A percentile compares a stretch with the other conserved stretches of the same genome.
phyloP scores from a whole-genome alignment of 2,888 invertebrate genomes.

The Trissolcus brochymenae region DNA sequence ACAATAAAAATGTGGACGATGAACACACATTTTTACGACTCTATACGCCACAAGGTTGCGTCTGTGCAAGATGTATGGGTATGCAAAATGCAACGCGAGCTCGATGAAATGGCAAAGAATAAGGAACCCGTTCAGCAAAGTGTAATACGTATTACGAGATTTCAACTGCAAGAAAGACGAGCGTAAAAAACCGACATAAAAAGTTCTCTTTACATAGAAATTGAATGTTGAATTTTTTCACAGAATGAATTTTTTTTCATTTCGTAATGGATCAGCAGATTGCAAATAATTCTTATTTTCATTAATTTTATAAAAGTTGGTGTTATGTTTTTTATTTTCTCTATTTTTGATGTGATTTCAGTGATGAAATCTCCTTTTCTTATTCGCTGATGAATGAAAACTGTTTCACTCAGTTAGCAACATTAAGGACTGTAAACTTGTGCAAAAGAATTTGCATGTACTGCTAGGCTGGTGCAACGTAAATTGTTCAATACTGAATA shows the following conservation, averaged over 20 bases:
- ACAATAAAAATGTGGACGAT: conserved; percentile 35
- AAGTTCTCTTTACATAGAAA: conserved; percentile 5
- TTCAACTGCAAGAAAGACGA: conserved; percentile 23
- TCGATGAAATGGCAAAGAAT: conserved; percentile 50
- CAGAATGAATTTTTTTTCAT: background rate
- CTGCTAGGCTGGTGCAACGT: too few species aligned
- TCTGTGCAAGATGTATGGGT: conserved; percentile 31
- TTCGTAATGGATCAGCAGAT: background rate
- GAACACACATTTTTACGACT: conserved; percentile 47
- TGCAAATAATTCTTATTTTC: background rate
- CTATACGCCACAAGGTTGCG: conserved; percentile 27
- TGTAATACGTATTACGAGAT: conserved; percentile 48
- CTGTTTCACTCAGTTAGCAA: too few species aligned
- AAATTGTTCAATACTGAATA: too few species aligned
- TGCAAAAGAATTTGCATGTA: too few species aligned
- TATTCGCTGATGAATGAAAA: too few species aligned
- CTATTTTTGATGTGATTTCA: too few species aligned
- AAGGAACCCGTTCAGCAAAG: conserved; percentile 49
- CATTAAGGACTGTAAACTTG: too few species aligned
- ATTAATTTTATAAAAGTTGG: conserved; percentile 1
- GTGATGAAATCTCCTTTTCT: too few species aligned
- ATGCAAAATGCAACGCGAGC: conserved; percentile 43
- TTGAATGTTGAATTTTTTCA: too few species aligned
- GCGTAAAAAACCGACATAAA: conserved; percentile 23
- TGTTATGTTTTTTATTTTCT: too few species aligned